Evolutionary conservation across 1,140 invertebrate species (phyloP), one percentile per base, ranked within the genome.

Genomic region (Condylostylus longicornis): DNA sequence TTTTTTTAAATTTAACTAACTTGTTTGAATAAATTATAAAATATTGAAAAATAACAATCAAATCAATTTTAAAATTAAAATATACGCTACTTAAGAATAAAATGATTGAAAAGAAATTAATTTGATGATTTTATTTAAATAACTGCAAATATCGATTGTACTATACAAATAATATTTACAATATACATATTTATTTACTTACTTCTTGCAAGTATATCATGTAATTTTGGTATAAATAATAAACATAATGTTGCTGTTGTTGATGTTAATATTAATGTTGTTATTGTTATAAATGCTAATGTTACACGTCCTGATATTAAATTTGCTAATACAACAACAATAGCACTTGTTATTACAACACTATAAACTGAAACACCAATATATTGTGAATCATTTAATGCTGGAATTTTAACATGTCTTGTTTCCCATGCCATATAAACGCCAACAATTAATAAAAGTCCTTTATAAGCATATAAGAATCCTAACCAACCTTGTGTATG

Each of bases 371-470:
- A 88, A 53, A 91, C 77, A 4, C 83, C 84, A 44, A 97, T 96
- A 61, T 95, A 94, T 57, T 96, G 90, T 12, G 88, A 94, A 62
- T 98, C 94, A 58, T 98, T 97, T 8, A 98, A 64, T 0, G 89
- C 90, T n/a, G 89, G 83, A 46, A 97, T 91, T 59, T 86, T 94
- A 1, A 98, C 90, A 50, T 93, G 82, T 33, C 91, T 75, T 10
- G 93, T 97, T 68, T 97, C 90, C 93, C 93, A 98, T 1, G 93
- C 93, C 75, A 97, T 83, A 63, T 95, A 97, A 29, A 91, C 85
- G 1, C 86, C 87, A 41, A 90, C 85, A 10, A 88, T 70, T 1
- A 93, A 65, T 8, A 91, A 63, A 1, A 91, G 64, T 1, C 83
- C 85, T 64, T 94, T 91, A 66, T 90, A 91, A 19, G 77, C 78